Evolutionary conservation across 2,113 vertebrate species (phyloP), one percentile per base, ranked within the genome.

Genomic region (Motacilla tschutschensis): DNA sequence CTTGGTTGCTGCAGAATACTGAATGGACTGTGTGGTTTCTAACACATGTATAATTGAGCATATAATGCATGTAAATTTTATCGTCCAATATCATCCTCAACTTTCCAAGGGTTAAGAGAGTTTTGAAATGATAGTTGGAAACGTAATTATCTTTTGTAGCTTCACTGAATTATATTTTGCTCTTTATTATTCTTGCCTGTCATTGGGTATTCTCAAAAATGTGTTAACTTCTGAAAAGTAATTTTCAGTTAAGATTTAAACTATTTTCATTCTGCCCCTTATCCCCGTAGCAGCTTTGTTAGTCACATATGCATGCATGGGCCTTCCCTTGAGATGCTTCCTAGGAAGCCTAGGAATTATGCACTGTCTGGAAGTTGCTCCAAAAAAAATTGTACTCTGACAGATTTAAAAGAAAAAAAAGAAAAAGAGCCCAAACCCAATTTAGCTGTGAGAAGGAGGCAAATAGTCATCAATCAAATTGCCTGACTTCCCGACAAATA

Each of bases 21-120:
- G 70, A 83, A 82, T 60, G 54, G 77, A 10, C 67, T n/a, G 10
- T 59, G 43, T 66, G 26, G 8, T 35, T 71, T 87, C 31, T 70
- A 54, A 64, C 29, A n/a, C 5, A 3, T 38, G 28, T 53, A 20
- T 79, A 69, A 83, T n/a, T 79, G n/a, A 88, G 29, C 38, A 48
- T 67, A 72, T 67, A 72, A 67, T 79, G 16, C 20, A 33, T 65
- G 51, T 58, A 40, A 36, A 69, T 35, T 55, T 59, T 86, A 60
- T 66, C 51, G 80, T 53, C 50, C 73, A 40, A 7, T 75, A 41
- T 67, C 12, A 14, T 8, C 25, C 53, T 84, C 58, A n/a, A 3
- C 48, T 91, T 95, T 89, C 75, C 46, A 55, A 58, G 60, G 55
- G 36, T 93, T 85, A 83, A 85, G 58, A 60, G 17, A 66, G 21